Base-by-base conservation (phyloP, 2,888 invertebrate species). In the Dendrolimus houi region DNA sequence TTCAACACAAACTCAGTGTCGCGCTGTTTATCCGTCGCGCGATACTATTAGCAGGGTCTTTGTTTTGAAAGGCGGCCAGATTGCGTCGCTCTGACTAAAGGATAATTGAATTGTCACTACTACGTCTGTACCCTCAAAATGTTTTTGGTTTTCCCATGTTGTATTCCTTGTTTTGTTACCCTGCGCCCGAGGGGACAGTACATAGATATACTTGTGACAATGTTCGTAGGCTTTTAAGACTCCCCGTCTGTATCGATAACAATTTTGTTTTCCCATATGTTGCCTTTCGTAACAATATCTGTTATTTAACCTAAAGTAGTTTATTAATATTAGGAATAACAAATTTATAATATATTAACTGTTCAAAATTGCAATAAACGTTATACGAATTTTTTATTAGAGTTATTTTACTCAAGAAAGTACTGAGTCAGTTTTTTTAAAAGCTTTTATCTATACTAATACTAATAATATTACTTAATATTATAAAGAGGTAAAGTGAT, bases 1-100 rank as follows among this genome's bases (percentile, higher is more conserved):
- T 88, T 87, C 81, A 83, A 83, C 85, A 80, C 80, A 83, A 85
- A 84, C 79, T 80, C 78, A 74, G 76, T 83, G 85, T 84, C 79
- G 80, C 78, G 75, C 74, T 85, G 85, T 87, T 87, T 88, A 85
- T 85, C 81, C 81, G 77, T 75, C 74, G 77, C 77, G 78, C 79
- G 74, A 75, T 85, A 80, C 83, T 86, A 87, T 87, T 87, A 87
- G 81, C 79, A 75, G 79, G 79, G 77, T 78, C 78, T 87, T 87
- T 85, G 85, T 87, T 86, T 85, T 81, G 79, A 81, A 79, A 82
- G 79, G 77, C 75, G 79, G 79, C 79, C 81, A 80, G 85, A 84
- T 83, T 83, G 79, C 74, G 74, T 74, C 73, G 77, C 77, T 72
- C 74, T 73, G 77, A 69, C 77, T 81, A 75, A 79, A 81, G 75